Evolutionary conservation across 2,797 vertebrate species (phyloP).

Genomic region (Scarus forsteni): DNA sequence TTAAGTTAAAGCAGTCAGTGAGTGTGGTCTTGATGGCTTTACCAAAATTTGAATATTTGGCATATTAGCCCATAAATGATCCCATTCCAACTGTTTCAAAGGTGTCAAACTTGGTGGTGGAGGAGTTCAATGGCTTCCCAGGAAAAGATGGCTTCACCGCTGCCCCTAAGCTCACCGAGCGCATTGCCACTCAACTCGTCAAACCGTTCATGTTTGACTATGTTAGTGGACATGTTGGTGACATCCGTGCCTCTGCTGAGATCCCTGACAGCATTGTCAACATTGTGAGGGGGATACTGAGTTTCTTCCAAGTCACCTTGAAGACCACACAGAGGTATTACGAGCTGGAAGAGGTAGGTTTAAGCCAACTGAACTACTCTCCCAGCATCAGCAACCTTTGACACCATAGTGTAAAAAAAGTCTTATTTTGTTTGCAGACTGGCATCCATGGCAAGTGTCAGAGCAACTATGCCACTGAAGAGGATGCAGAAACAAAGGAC

Average conservation of each 20-base stretch:
- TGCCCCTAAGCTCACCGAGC: slow-evolving; percentile 79
- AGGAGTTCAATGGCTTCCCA: slow-evolving; percentile 86
- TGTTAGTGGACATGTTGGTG: slow-evolving; percentile 75
- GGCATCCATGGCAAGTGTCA: slow-evolving; percentile 88
- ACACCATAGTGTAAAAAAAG: neutral
- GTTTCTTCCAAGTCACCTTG: slow-evolving; percentile 84
- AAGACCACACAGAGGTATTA: slow-evolving; percentile 88
- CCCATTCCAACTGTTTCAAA: slow-evolving; percentile 50
- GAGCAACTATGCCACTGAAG: slow-evolving; percentile 82
- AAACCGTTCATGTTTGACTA: slow-evolving; percentile 89
- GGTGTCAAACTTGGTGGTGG: slow-evolving; percentile 80
- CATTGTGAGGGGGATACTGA: slow-evolving; percentile 84
- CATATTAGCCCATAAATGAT: neutral
- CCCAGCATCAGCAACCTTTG: neutral
- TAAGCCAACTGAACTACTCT: neutral
- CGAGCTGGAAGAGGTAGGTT: slow-evolving; percentile 82
- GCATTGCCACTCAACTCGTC: slow-evolving; percentile 79
- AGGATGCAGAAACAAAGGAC: slow-evolving; percentile 70
- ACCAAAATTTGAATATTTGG: neutral
- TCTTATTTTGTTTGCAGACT: slow-evolving; percentile 64
- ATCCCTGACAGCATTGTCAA: slow-evolving; percentile 81
- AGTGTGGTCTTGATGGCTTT: neutral
- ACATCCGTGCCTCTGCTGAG: slow-evolving; percentile 82
- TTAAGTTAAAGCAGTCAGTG: neutral
- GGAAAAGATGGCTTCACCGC: slow-evolving; percentile 70